Evolutionary conservation across 37 sponge, comb jelly and placozoan species (phyloP).

Genomic region (Tethya wilhelma): DNA sequence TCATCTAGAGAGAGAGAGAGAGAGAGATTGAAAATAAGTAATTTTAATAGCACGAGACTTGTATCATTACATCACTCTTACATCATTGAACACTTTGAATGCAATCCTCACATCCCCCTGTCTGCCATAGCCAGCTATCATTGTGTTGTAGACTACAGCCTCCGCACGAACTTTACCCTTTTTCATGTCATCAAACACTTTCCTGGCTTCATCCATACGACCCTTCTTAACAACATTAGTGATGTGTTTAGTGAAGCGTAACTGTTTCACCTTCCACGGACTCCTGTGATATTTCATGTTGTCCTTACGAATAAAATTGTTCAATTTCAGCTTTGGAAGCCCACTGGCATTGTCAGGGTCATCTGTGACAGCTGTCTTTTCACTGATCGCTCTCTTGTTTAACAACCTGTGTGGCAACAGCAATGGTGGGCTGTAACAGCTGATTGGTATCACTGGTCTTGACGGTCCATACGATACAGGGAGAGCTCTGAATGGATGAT

Average conservation of each 20-base stretch:
- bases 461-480: too few relatives aligned
- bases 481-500: too few relatives aligned
- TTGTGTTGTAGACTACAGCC: conserved; percentile 48
- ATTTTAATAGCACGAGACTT: not conserved
- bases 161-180: conserved; percentile 19
- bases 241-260: conserved; percentile 23
- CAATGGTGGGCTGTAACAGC: too few relatives aligned
- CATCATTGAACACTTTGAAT: conserved; percentile 77
- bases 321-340: too few relatives aligned
- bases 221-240: conserved; percentile 36
- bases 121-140: conserved; percentile 51
- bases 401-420: not conserved
- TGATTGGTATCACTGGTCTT: too few relatives aligned
- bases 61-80: not conserved
- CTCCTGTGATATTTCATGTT: not conserved
- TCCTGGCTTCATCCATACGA: conserved; percentile 49
- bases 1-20: conserved; percentile 39
- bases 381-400: not conserved
- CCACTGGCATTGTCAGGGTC: too few relatives aligned
- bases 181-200: conserved; percentile 61
- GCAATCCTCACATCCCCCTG: conserved; percentile 35
- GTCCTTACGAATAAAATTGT: too few relatives aligned
- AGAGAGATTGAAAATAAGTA: not conserved
- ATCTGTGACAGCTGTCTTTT: too few relatives aligned
- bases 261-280: conserved; percentile 32